Conservation (phyloP, 2,113 vertebrate genomes). For the Periophthalmodon schlosseri region DNA sequence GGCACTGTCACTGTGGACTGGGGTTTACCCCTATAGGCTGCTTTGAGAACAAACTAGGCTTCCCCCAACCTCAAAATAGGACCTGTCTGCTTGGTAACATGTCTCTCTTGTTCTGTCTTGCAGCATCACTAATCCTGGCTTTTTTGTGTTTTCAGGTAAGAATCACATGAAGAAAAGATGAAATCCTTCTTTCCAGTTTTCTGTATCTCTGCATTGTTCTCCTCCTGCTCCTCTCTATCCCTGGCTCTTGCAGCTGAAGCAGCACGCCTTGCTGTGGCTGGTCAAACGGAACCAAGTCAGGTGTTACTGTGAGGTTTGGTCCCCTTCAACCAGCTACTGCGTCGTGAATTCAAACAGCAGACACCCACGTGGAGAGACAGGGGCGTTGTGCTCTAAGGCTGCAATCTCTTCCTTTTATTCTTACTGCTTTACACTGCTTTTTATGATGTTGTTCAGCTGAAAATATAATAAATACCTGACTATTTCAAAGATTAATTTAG, state of each 20-base stretch:
- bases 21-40: constrained; percentile 44
- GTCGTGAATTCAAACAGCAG: constrained; percentile 80
- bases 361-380: constrained; percentile 37
- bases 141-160: constrained; percentile 62
- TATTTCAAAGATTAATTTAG: constrained; percentile 9
- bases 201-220: neutral
- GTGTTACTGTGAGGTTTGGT: constrained; percentile 99
- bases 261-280: constrained; percentile 95
- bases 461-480: constrained; percentile 47
- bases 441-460: constrained; percentile 4
- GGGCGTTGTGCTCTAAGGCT: constrained; percentile 24
- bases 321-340: constrained; percentile 99
- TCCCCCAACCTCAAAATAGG: constrained; percentile 55
- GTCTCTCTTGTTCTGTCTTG: neutral
- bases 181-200: constrained; percentile 6
- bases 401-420: constrained; percentile 13
- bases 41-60: constrained; percentile 43
- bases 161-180: constrained; percentile 36
- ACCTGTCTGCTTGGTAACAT: constrained; percentile 47
- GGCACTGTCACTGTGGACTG: constrained; percentile 57
- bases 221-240: constrained; percentile 5
- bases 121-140: neutral
- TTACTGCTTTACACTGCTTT: neutral
- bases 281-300: constrained; percentile 99
- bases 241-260: constrained; percentile 66